Evolutionary conservation across 2,888 invertebrate genomes (phyloP), one percentile per base, ranked within the genome.

Genomic region (Neoascia interrupta): DNA sequence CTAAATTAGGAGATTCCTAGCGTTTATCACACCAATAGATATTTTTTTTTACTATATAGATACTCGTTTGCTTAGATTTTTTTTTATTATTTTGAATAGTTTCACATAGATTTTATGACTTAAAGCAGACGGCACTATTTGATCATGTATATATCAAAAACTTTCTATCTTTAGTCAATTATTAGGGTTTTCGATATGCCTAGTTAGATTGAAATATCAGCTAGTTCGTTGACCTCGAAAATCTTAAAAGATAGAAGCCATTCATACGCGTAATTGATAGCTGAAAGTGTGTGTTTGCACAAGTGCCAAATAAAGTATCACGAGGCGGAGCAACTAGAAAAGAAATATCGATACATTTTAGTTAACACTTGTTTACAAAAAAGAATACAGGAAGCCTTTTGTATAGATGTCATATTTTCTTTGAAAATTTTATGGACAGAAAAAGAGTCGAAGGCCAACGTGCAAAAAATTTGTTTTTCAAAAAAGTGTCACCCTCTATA

Each of bases 131-230:
- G n/a, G n/a, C n/a, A n/a, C n/a, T n/a, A n/a, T n/a, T n/a, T n/a
- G n/a, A n/a, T n/a, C n/a, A n/a, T n/a, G n/a, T n/a, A n/a, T n/a
- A n/a, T n/a, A n/a, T n/a, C n/a, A n/a, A n/a, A n/a, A n/a, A n/a
- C n/a, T n/a, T 60, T 69, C 68, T 41, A 69, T 37, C 31, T 23
- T n/a, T 23, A 68, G 11, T 34, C 34, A 49, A 58, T 68, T 64
- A 31, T 43, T 49, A 16, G 23, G 28, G 28, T 21, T 37, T 56
- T 21, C 45, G 45, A 56, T 28, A 37, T 37, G 54, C 45, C 36
- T 54, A 37, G 10, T 66, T 54, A 31, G n/a, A 37, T 15, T n/a
- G n/a, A n/a, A n/a, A n/a, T n/a, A 31, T 6, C 31, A n/a, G n/a
- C 8, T 3, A 41, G 68, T 51, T 69, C 49, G 18, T 51, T 43